phyloP scores from a whole-genome alignment of 2,797 vertebrate species.

The Carcharodon carcharias region DNA sequence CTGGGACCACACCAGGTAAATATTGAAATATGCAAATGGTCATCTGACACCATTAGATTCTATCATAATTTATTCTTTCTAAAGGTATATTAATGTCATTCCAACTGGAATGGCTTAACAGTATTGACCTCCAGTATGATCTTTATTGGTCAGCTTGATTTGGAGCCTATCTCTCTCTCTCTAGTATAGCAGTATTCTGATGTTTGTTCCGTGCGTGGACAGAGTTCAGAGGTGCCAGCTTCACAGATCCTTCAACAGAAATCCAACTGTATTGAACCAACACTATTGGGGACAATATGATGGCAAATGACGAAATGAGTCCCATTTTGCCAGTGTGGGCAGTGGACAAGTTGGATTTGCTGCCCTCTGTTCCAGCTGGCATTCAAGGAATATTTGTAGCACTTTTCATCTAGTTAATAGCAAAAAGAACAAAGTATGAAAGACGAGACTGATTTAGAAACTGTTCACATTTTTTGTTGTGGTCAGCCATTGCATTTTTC shows the following conservation, averaged over 20 bases:
- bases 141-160: neutral
- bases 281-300: neutral
- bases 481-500: neutral
- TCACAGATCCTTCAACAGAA: neutral
- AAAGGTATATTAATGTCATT: neutral
- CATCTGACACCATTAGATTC: neutral
- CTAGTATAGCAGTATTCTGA: neutral
- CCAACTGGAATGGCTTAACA: neutral
- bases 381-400: neutral
- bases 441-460: neutral
- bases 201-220: neutral
- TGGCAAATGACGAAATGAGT: neutral
- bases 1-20: slow-evolving; percentile 80
- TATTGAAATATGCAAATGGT: neutral
- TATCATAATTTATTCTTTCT: neutral
- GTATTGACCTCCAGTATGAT: neutral
- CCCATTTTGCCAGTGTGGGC: neutral
- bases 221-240: neutral
- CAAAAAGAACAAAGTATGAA: neutral
- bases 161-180: neutral
- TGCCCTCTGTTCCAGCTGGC: neutral
- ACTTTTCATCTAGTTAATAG: neutral
- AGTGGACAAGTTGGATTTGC: neutral
- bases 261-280: neutral
- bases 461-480: neutral